Conservation (phyloP, 2,888 invertebrate genomes). For the Meteorus cinctellus region DNA sequence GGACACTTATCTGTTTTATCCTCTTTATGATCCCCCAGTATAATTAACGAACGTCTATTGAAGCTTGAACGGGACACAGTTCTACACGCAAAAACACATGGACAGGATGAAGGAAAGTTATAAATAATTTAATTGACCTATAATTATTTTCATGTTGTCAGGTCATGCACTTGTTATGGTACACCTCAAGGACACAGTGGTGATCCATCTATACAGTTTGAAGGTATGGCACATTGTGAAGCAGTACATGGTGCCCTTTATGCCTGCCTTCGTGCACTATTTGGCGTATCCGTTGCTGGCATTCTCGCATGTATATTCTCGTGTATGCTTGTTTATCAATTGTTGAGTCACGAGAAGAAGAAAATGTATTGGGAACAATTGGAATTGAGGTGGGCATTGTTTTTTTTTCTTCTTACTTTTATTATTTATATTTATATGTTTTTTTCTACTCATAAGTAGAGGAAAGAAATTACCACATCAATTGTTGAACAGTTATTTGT, state of each 20-base stretch:
- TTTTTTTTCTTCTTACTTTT: constrained; percentile 4
- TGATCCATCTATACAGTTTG: constrained; percentile 80
- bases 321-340: constrained; percentile 93
- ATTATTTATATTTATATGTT: constrained; percentile 3
- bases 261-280: constrained; percentile 90
- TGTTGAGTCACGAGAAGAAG: constrained; percentile 92
- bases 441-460: not conserved
- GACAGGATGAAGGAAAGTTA: not conserved
- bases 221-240: constrained; percentile 89
- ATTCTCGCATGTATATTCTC: constrained; percentile 93
- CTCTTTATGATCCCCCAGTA: not conserved
- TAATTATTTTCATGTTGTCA: constrained; percentile 52
- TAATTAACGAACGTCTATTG: not conserved
- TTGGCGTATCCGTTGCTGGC: constrained; percentile 92
- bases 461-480: not conserved
- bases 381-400: constrained; percentile 77
- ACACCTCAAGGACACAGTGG: constrained; percentile 63
- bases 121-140: constrained; percentile 6
- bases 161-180: constrained; percentile 75
- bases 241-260: constrained; percentile 93
- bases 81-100: too few relatives aligned
- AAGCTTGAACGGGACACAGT: not conserved
- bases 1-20: not conserved
- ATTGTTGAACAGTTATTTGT: not conserved
- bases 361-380: constrained; percentile 97